Evolutionary conservation across 2,113 vertebrate species (phyloP), one percentile per base, ranked within the genome.

Genomic region (Vireo altiloquus): DNA sequence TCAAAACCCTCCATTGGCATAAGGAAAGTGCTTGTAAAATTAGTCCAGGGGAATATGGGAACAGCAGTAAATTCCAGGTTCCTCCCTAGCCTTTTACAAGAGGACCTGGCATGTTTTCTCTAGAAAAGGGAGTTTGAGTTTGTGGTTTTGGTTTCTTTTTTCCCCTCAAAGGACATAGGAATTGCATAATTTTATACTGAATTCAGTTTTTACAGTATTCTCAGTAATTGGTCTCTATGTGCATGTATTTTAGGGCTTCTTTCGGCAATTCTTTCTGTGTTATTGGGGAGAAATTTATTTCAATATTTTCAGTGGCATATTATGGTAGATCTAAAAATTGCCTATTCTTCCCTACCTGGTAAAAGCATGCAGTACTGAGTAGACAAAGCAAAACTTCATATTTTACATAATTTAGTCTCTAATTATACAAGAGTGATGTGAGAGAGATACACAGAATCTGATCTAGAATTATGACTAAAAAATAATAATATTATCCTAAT

Each of bases 401-500:
- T 93, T 94, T 92, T 92, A 85, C 53, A 64, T 89, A 89, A 92
- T 92, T 91, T 87, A 82, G 69, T 63, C 49, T 83, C 57, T 90
- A 96, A 95, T 94, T 94, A 83, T 37, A 68, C 47, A 91, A 44
- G 87, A 94, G 57, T 68, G 60, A 94, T 82, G n/a, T 27, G 44
- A 91, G 60, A 89, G 68, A 82, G 70, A 95, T 30, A 80, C 87
- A 82, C 59, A 84, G 30, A 95, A 77, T 76, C 70, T 80, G 89
- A 91, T 76, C 65, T 61, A 82, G 74, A 94, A 89, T 61, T 92
- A 42, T 92, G 50, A 82, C 78, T 91, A 72, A 77, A 95, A 97
- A 93, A 92, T 92, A 92, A 75, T 87, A 89, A 81, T 68, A 90
- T 71, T 92, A 56, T 88, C 68, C 87, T 95, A 92, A 95, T 91